Conservation (phyloP, 2,113 vertebrate genomes). For the Phyllopteryx taeniolatus region DNA sequence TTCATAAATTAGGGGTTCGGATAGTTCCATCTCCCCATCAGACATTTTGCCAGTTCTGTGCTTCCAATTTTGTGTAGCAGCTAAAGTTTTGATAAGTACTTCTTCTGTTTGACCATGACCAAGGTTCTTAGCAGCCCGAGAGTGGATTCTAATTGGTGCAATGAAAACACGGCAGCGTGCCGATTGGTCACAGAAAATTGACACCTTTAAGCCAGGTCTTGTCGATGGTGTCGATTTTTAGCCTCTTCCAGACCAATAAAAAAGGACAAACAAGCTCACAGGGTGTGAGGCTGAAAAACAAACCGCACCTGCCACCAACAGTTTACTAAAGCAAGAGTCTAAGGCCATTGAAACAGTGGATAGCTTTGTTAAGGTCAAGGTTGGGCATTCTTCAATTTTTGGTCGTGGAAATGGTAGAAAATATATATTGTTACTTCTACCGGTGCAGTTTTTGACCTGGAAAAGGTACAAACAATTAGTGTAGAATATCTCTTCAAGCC, state of each 20-base stretch:
- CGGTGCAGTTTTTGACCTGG: no score
- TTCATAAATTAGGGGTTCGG: not conserved
- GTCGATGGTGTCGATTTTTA: not conserved
- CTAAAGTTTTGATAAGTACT: not conserved
- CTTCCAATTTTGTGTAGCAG: not conserved
- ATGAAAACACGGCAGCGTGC: not conserved
- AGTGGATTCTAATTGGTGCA: not conserved
- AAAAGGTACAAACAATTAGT: not conserved
- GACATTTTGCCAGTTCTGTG: not conserved
- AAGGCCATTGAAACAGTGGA: not conserved
- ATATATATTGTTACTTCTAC: not conserved
- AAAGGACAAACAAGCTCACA: not conserved
- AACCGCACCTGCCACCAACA: not conserved
- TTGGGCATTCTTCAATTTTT: not conserved
- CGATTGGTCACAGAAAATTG: constrained; percentile 4
- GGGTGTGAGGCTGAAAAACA: not conserved
- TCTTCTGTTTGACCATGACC: not conserved
- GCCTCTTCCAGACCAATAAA: not conserved
- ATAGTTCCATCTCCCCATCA: not conserved
- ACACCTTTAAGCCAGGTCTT: not conserved
- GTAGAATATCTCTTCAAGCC: not conserved
- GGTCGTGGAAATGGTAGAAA: not conserved
- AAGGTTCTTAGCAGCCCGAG: not conserved
- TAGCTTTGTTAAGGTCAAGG: not conserved
- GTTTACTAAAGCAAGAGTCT: not conserved